These are phyloP conservation scores for Melopsittacus undulatus DNA, from an alignment of 2,797 vertebrate genomes.

Conservation along the genomic window DNA sequence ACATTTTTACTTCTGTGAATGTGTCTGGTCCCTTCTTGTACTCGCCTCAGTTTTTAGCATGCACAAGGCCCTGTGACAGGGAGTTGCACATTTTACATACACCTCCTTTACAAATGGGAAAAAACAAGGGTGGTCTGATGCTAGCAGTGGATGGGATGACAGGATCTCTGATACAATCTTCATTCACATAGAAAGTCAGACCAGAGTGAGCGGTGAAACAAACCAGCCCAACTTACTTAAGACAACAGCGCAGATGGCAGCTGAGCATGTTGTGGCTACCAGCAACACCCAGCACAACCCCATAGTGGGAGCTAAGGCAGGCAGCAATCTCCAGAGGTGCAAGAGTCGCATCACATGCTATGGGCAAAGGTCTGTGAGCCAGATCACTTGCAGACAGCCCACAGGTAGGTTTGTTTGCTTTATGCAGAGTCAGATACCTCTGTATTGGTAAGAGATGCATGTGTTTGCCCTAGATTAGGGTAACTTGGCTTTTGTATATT, in stretches of 20 bases:
- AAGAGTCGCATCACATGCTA: not conserved
- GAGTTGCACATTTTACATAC: not conserved
- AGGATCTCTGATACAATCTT: not conserved
- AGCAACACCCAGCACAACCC: not conserved
- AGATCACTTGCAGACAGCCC: not conserved
- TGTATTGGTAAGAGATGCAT: not conserved
- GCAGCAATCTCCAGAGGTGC: not conserved
- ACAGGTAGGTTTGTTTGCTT: not conserved
- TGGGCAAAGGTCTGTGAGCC: conserved; percentile 22
- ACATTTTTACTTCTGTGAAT: not conserved
- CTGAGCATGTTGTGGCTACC: not conserved
- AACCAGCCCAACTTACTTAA: conserved; percentile 8
- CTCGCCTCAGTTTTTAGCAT: not conserved
- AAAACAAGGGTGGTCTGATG: not conserved
- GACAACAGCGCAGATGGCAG: not conserved
- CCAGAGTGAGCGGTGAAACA: not conserved
- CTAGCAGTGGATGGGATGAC: not conserved
- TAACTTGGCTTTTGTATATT: not conserved
- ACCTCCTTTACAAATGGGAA: not conserved
- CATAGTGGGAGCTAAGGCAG: accelerated
- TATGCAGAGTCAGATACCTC: not conserved
- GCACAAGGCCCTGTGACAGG: not conserved
- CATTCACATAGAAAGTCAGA: not conserved
- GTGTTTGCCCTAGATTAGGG: not conserved
- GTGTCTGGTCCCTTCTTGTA: not conserved